Conservation (phyloP, 2,888 invertebrate genomes). For the Euspilapteryx auroguttella region DNA sequence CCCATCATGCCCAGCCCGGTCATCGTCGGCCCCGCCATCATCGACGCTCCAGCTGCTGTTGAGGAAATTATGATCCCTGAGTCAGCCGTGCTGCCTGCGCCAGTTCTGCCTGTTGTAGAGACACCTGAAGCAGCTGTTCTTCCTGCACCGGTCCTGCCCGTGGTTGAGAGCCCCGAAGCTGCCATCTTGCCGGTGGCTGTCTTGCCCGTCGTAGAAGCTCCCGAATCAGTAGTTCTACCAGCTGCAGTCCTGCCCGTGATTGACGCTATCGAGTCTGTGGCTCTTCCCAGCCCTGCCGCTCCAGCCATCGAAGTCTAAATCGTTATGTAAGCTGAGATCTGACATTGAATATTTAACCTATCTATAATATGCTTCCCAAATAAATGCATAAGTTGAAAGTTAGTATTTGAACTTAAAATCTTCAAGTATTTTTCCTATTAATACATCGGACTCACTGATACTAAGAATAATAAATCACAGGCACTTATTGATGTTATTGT, state of each 20-base stretch:
- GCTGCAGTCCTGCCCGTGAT: slow-evolving; percentile 7
- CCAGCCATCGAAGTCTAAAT: slow-evolving; percentile 1
- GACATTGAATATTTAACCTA: too few species aligned
- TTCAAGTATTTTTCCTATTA: too few species aligned
- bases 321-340: too few species aligned
- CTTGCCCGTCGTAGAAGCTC: slow-evolving; percentile 7
- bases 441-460: too few species aligned
- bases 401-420: too few species aligned
- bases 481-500: too few species aligned
- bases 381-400: too few species aligned
- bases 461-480: too few species aligned
- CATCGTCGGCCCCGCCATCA: slow-evolving; percentile 5
- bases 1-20: slow-evolving; percentile 5
- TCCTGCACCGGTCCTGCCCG: slow-evolving; percentile 7
- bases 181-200: slow-evolving; percentile 7
- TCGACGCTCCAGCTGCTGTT: slow-evolving; percentile 2
- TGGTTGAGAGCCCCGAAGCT: slow-evolving; percentile 4
- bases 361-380: too few species aligned
- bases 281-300: slow-evolving; percentile 3
- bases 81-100: slow-evolving; percentile 7
- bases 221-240: slow-evolving; percentile 3
- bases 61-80: too few species aligned
- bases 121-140: slow-evolving; percentile 6
- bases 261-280: slow-evolving; percentile 4
- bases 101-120: too few species aligned